Evolutionary conservation across 2,888 invertebrate genomes (phyloP), one percentile per base, ranked within the genome.

Genomic region (Gandaritis pyraliata): DNA sequence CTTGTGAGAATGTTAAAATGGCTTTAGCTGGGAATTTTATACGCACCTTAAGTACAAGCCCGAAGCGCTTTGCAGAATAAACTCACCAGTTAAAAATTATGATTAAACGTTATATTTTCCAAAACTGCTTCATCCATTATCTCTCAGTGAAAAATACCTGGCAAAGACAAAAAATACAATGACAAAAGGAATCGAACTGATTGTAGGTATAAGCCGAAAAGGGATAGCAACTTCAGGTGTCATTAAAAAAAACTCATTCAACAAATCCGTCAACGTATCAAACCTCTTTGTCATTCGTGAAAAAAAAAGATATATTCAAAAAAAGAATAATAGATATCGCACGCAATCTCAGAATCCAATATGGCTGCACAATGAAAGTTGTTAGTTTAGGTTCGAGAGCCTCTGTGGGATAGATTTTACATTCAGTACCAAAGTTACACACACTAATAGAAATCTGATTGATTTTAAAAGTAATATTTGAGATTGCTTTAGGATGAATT

Each of bases 221-320:
- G 76, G 84, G 85, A 85, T 83, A 75, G 72, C 71, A 80, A 79
- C 82, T 88, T 91, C 91, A 90, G 91, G 91, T 91, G 91, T 90
- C 89, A 89, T 71, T 73, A 79, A 64, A 64, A 83, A 81, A 81
- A 83, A 76, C 16, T 79, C 78, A 86, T 84, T 85, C 82, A 87
- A 73, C 75, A 80, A 78, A 86, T 85, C 83, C 85, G 88, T 88
- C 88, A 85, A 83, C 85, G 87, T 87, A 90, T 90, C 89, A 87
- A 85, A 86, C 84, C 83, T 79, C 81, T 74, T 79, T 81, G 76
- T 78, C 33, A 68, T 68, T 70, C 68, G 58, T 60, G 10, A 23
- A 58, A 69, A 67, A 71, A 75, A 76, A 78, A 76, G 76, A 77
- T 73, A 72, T 70, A 70, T 72, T 75, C 29, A 58, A 63, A 66